A percentile compares a stretch with the other conserved stretches of the same genome.
These are phyloP conservation scores for Galerucella nymphaeae DNA, from an alignment of 2,888 invertebrate species.

Conservation along the genomic window DNA sequence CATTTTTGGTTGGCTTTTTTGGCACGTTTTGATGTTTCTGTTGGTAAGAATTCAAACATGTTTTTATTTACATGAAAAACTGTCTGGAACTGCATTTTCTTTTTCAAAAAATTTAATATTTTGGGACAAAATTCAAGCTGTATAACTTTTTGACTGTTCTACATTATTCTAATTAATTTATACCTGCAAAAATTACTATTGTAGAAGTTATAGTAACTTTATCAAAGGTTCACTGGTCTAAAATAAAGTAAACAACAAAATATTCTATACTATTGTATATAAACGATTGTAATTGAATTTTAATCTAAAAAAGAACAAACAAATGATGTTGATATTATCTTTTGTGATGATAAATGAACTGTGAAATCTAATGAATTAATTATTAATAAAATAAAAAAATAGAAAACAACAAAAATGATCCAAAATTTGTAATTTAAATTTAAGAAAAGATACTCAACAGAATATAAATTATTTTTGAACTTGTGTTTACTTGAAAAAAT, in stretches of 20 bases:
- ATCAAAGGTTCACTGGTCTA: neutral
- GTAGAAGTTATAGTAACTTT: no score
- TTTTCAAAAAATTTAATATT: no score
- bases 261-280: no score
- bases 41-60: conserved; percentile 1
- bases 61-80: neutral
- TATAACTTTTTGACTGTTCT: no score
- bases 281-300: neutral
- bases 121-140: no score
- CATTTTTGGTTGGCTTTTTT: neutral
- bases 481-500: neutral
- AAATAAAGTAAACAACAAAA: neutral
- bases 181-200: no score
- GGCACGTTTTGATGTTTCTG: neutral
- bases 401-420: no score
- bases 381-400: no score
- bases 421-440: no score
- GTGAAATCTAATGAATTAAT: neutral
- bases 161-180: no score
- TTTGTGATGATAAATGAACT: neutral
- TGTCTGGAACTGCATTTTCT: neutral
- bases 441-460: neutral
- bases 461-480: neutral
- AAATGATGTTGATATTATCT: neutral
- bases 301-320: neutral